Percentiles rank a stretch among this genome's conserved stretches.
phyloP scores from a whole-genome alignment of 2,888 invertebrate genomes.

The Ischnus inquisitorius region DNA sequence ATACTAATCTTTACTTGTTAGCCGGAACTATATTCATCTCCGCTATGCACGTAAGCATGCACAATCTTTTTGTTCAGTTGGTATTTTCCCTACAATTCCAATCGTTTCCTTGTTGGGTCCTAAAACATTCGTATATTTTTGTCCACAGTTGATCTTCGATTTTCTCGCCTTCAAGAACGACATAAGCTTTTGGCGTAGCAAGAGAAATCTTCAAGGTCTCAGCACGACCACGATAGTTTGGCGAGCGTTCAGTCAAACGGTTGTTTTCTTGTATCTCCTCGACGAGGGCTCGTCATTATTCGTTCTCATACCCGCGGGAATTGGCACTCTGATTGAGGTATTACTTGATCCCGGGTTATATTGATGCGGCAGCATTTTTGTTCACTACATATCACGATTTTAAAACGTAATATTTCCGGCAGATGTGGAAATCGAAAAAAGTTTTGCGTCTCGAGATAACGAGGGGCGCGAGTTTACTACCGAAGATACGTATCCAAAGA shows the following conservation, averaged over 20 bases:
- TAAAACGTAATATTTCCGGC: conserved; percentile 55
- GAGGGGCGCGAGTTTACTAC: conserved; percentile 81
- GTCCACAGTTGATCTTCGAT: conserved; percentile 95
- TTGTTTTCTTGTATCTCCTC: conserved; percentile 96
- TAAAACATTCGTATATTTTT: conserved; percentile 36
- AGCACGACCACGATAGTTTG: conserved; percentile 96
- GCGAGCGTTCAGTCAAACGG: conserved; percentile 96
- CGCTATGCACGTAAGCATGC: conserved; percentile 94
- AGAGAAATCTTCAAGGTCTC: conserved; percentile 94
- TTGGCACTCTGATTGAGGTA: conserved; percentile 96
- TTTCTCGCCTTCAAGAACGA: conserved; percentile 99
- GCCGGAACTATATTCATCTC: conserved; percentile 96
- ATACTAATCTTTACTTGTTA: conserved; percentile 96
- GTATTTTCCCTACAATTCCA: neutral
- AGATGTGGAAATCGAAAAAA: conserved; percentile 98
- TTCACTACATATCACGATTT: no score
- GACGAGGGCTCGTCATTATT: conserved; percentile 97
- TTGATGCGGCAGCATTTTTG: neutral
- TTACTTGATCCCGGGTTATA: no score
- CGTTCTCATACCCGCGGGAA: conserved; percentile 94
- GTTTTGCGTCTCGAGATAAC: conserved; percentile 92
- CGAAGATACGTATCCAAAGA: conserved; percentile 83
- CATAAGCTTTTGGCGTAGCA: conserved; percentile 96
- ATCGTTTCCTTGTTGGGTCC: no score
- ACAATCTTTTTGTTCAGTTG: neutral